These are phyloP conservation scores for Sphaerophoria rueppellii DNA, from an alignment of 2,888 invertebrate species.

Conservation along the genomic window DNA sequence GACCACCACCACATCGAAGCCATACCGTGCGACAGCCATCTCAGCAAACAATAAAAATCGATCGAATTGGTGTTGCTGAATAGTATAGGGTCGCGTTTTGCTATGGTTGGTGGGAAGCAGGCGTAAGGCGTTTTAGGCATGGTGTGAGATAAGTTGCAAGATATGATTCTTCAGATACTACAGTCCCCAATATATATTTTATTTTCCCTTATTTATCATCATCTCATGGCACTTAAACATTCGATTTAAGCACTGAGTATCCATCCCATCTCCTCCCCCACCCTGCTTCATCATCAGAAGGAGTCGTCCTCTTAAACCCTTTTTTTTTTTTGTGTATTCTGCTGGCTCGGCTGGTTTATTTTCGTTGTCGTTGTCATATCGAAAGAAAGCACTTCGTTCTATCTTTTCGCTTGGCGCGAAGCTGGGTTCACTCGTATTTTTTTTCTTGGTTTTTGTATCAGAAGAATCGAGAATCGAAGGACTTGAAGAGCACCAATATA, in stretches of 20 bases:
- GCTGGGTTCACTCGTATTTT: slow-evolving; percentile 34
- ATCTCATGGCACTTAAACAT: slow-evolving; percentile 69
- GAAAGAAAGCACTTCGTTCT: slow-evolving; percentile 7
- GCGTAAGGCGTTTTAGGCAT: background rate
- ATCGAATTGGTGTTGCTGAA: slow-evolving; percentile 66
- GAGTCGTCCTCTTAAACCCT: slow-evolving; percentile 39
- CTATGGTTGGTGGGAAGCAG: background rate
- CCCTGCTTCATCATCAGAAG: background rate
- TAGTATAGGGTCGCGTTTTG: slow-evolving; percentile 24
- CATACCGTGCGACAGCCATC: slow-evolving; percentile 50
- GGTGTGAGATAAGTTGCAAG: background rate
- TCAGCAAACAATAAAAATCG: slow-evolving; percentile 71
- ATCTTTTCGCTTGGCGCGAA: background rate
- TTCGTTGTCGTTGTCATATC: slow-evolving; percentile 35
- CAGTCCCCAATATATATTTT: slow-evolving; percentile 45
- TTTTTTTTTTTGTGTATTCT: slow-evolving; percentile 27
- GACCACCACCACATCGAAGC: slow-evolving; percentile 30
- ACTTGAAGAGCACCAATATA: slow-evolving; percentile 57
- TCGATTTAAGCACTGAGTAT: slow-evolving; percentile 56
- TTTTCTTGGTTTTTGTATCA: background rate
- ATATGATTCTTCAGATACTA: slow-evolving; percentile 47
- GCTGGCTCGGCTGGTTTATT: slow-evolving; percentile 52
- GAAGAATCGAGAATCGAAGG: slow-evolving; percentile 17
- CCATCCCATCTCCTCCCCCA: slow-evolving; percentile 10
- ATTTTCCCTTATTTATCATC: slow-evolving; percentile 60